A percentile compares a stretch with the other conserved stretches of the same genome.
Conservation (phyloP, 2,888 invertebrate genomes). For the Rhogogaster chlorosoma region DNA sequence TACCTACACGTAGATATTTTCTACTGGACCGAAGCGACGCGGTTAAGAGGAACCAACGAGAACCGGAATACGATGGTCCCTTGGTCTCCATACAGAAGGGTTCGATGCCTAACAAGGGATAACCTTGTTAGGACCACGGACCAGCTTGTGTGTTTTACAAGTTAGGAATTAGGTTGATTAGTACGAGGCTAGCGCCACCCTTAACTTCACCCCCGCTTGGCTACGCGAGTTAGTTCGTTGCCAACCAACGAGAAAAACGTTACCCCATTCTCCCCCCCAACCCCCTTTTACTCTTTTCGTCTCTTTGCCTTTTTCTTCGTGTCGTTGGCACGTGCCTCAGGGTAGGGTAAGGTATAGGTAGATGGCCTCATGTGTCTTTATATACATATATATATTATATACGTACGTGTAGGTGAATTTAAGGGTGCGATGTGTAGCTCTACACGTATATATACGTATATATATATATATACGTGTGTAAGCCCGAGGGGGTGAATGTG, state of each 20-base stretch:
- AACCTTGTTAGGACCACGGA: slow-evolving; percentile 74
- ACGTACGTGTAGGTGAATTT: neutral
- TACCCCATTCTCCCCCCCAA: neutral
- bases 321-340: slow-evolving; percentile 42
- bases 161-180: slow-evolving; percentile 78
- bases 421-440: neutral
- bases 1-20: neutral
- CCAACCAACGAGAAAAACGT: slow-evolving; percentile 47
- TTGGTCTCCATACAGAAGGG: slow-evolving; percentile 62
- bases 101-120: slow-evolving; percentile 77
- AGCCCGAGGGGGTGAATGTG: slow-evolving; percentile 6
- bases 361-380: neutral
- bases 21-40: neutral
- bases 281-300: neutral
- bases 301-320: slow-evolving; percentile 15
- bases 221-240: slow-evolving; percentile 21
- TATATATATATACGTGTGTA: neutral
- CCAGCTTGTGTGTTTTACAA: slow-evolving; percentile 77
- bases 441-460: neutral
- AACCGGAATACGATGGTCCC: slow-evolving; percentile 21
- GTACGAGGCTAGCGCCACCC: slow-evolving; percentile 63
- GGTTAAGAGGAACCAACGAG: neutral
- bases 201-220: neutral
- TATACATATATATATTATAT: neutral
- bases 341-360: neutral